Base-by-base conservation (phyloP, 2,888 invertebrate species). In the Apeira syringaria region DNA sequence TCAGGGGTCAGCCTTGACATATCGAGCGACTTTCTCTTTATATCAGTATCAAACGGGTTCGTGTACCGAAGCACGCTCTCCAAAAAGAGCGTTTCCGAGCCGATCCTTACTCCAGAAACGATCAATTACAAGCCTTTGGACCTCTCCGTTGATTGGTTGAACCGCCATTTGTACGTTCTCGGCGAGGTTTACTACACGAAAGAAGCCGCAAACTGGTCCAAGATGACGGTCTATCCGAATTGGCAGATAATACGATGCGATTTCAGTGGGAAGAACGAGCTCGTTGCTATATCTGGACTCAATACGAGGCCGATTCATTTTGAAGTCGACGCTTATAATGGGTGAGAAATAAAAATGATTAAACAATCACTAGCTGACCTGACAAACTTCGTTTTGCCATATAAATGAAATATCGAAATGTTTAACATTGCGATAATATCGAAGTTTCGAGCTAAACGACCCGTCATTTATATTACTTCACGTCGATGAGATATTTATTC, bases 321-420 rank as follows among this genome's bases (percentile, higher is more conserved):
- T 56, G 95, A 97, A 84, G 95, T 97, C 0, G 98, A 98, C 87
- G 97, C 98, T 18, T 94, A 96, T 64, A 98, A 98, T 75, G 98
- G 98, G 92, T 95, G 79, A 81, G 87, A 70, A 13, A 10, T 9
- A 26, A n/a, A 3, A 22, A 31, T n/a, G 7, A 15, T 27, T n/a
- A n/a, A n/a, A n/a, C n/a, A n/a, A n/a, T n/a, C n/a, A n/a, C n/a
- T n/a, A n/a, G n/a, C n/a, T n/a, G n/a, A n/a, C n/a, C n/a, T n/a
- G n/a, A n/a, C n/a, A n/a, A n/a, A n/a, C n/a, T n/a, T n/a, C n/a
- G n/a, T n/a, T n/a, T n/a, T n/a, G n/a, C n/a, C n/a, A n/a, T n/a
- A n/a, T n/a, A n/a, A n/a, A n/a, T n/a, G n/a, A n/a, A n/a, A n/a
- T n/a, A n/a, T n/a, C n/a, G n/a, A n/a, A n/a, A n/a, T n/a, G n/a